These are phyloP conservation scores for Calyptommatus sinebrachiatus DNA, from an alignment of 2,113 vertebrate species.

Conservation along the genomic window DNA sequence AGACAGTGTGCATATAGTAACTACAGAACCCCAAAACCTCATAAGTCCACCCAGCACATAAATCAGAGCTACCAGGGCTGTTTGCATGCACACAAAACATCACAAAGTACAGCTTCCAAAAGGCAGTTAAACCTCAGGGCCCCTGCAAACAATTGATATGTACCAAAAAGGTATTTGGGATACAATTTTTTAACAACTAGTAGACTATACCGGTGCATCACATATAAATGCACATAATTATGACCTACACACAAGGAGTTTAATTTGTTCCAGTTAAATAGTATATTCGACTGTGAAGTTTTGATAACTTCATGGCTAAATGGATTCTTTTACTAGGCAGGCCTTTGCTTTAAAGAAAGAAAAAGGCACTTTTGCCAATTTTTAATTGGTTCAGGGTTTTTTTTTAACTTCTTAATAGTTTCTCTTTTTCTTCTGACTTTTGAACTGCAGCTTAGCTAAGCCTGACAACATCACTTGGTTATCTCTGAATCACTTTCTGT, in stretches of 20 bases:
- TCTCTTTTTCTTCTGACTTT: not conserved
- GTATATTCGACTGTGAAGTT: not conserved
- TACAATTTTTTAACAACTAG: not conserved
- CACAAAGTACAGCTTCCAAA: too few species aligned
- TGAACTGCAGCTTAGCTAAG: constrained; percentile 4
- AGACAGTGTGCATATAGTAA: too few species aligned
- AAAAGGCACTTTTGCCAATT: not conserved
- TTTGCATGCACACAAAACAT: too few species aligned
- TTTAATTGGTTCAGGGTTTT: not conserved
- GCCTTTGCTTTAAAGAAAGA: not conserved
- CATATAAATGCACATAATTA: not conserved
- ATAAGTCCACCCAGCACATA: too few species aligned
- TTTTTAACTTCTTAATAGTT: not conserved
- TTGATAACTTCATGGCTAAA: not conserved
- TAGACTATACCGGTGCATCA: too few species aligned
- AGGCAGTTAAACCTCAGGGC: too few species aligned
- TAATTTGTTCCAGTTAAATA: not conserved
- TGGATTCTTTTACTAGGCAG: not conserved
- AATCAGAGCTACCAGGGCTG: too few species aligned
- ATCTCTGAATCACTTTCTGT: constrained; percentile 9
- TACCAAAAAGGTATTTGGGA: not conserved
- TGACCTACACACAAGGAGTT: not conserved
- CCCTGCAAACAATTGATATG: too few species aligned
- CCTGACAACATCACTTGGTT: not conserved
- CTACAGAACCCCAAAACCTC: too few species aligned